Percentiles rank a stretch among this genome's conserved stretches.
Conservation (phyloP, 1,140 invertebrate genomes). For the Gonioctena quinquepunctata region DNA sequence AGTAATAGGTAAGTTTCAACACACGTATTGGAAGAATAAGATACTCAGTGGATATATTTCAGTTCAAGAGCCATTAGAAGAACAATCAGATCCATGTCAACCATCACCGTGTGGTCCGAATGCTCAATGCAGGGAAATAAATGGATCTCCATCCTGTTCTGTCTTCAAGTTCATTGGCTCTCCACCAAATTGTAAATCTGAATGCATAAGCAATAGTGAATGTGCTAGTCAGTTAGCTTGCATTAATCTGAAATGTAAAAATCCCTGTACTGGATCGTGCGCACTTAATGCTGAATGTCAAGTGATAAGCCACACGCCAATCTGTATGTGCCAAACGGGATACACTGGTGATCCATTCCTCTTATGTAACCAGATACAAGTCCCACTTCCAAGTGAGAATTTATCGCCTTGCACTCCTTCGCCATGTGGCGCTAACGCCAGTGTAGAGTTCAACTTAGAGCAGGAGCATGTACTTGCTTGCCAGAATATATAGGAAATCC, state of each 20-base stretch:
- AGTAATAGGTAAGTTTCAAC: slow-evolving; percentile 55
- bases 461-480: slow-evolving; percentile 69
- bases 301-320: slow-evolving; percentile 80
- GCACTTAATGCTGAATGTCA: slow-evolving; percentile 81
- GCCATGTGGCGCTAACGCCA: slow-evolving; percentile 71
- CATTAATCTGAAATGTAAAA: slow-evolving; percentile 79
- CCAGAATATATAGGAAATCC: slow-evolving; percentile 73
- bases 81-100: slow-evolving; percentile 69
- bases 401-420: slow-evolving; percentile 63
- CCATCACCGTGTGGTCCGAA: slow-evolving; percentile 84
- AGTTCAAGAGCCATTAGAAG: slow-evolving; percentile 24
- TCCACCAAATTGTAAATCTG: slow-evolving; percentile 79
- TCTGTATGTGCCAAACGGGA: slow-evolving; percentile 75
- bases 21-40: neutral
- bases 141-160: slow-evolving; percentile 77
- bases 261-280: slow-evolving; percentile 81
- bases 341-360: slow-evolving; percentile 77
- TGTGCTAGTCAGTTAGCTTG: slow-evolving; percentile 76
- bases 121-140: slow-evolving; percentile 75
- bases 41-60: neutral
- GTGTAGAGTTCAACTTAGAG: slow-evolving; percentile 64
- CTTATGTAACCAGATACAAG: slow-evolving; percentile 57
- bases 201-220: slow-evolving; percentile 81
- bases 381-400: slow-evolving; percentile 47
- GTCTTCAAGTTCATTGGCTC: slow-evolving; percentile 79